Conservation (phyloP, 2,888 invertebrate genomes). For the Iphiclides podalirius region DNA sequence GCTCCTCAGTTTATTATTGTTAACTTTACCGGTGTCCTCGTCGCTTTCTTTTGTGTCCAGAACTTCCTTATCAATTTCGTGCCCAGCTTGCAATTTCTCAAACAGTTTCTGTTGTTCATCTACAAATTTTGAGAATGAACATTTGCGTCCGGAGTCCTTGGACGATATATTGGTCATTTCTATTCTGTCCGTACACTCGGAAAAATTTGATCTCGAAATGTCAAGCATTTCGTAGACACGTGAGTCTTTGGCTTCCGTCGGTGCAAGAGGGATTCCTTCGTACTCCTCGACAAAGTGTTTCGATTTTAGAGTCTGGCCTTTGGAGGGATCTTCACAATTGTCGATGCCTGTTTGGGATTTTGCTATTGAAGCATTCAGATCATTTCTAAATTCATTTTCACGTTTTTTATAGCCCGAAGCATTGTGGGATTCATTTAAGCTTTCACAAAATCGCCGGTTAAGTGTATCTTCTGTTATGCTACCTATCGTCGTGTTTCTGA, state of each 20-base stretch:
- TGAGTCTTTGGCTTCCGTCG: not conserved
- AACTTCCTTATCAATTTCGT: not conserved
- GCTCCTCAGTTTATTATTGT: no score
- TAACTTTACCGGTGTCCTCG: no score
- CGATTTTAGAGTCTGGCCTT: not conserved
- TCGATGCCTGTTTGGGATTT: not conserved
- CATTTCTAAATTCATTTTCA: not conserved
- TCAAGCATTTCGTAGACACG: slow-evolving; percentile 10
- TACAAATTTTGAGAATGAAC: slow-evolving; percentile 44
- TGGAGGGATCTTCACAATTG: not conserved
- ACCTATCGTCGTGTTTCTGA: slow-evolving; percentile 55
- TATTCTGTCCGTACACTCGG: slow-evolving; percentile 16
- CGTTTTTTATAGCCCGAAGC: no score
- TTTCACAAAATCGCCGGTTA: not conserved
- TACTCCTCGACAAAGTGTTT: not conserved
- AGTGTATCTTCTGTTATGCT: slow-evolving; percentile 26
- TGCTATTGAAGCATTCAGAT: not conserved
- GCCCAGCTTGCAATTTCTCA: slow-evolving; percentile 35
- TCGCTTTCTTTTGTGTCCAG: not conserved
- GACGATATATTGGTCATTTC: slow-evolving; percentile 33
- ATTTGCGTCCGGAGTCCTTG: slow-evolving; percentile 22
- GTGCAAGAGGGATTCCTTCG: not conserved
- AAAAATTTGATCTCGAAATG: not conserved
- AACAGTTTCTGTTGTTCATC: slow-evolving; percentile 46
- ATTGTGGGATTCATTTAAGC: no score